Conservation (phyloP, 2,797 vertebrate species). For the Otus scops region DNA sequence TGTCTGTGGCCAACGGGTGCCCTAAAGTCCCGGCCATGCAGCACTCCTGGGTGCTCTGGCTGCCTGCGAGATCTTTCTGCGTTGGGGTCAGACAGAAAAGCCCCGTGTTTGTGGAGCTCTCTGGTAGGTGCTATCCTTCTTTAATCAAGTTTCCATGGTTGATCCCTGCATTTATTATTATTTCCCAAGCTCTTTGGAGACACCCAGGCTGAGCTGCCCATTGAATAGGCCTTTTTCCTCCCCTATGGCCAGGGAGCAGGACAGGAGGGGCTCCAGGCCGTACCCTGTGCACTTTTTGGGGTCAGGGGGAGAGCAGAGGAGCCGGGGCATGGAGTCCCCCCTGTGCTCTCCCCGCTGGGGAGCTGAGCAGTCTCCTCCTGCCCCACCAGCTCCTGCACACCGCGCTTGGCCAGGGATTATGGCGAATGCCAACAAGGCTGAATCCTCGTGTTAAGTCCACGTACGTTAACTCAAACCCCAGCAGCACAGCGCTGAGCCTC, state of each 20-base stretch:
- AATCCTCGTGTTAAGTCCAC: neutral
- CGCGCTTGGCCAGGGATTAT: neutral
- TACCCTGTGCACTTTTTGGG: neutral
- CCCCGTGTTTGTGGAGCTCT: rapidly evolving
- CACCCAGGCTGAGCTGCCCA: neutral
- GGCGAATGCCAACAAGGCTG: neutral
- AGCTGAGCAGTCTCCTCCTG: neutral
- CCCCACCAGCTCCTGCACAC: neutral
- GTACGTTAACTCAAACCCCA: neutral
- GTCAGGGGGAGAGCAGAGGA: neutral
- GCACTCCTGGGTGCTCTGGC: neutral
- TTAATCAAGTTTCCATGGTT: neutral
- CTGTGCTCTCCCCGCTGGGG: neutral
- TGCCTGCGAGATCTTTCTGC: neutral
- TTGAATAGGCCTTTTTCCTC: neutral
- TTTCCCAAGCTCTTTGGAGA: neutral
- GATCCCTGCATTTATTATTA: neutral
- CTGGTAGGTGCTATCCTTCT: neutral
- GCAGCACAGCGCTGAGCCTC: neutral
- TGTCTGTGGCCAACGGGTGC: rapidly evolving
- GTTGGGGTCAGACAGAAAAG: neutral
- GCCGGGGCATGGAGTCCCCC: neutral
- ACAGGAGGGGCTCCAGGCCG: rapidly evolving
- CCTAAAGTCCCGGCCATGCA: neutral
- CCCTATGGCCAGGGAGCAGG: neutral